Conservation (phyloP, 2,797 vertebrate genomes). For the Gambelia wislizenii region DNA sequence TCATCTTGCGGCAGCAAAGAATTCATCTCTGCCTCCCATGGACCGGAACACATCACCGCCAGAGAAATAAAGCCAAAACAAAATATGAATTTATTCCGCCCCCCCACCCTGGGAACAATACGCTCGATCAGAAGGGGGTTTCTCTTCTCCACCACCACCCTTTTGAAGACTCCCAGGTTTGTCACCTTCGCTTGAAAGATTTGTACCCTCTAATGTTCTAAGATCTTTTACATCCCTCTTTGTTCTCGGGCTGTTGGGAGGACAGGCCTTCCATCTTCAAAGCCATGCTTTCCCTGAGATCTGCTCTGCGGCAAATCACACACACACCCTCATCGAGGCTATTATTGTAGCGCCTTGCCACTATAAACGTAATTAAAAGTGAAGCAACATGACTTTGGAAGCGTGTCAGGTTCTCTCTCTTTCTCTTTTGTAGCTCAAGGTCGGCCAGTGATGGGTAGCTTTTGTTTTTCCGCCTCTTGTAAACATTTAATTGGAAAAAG, state of each 20-base stretch:
- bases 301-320: background rate
- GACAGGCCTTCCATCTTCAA: background rate
- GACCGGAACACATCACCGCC: fast-evolving
- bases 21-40: fast-evolving
- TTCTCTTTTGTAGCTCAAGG: slow-evolving; percentile 11
- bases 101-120: background rate
- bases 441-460: background rate
- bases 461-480: background rate
- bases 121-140: background rate
- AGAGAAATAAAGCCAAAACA: background rate
- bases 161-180: too few species aligned
- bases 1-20: fast-evolving
- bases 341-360: background rate
- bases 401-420: background rate
- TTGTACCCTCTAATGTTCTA: background rate
- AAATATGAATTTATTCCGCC: background rate
- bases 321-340: background rate
- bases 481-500: background rate
- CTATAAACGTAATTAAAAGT: slow-evolving; percentile 10
- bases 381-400: background rate
- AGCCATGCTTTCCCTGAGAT: background rate
- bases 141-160: too few species aligned
- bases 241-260: background rate
- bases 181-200: background rate
- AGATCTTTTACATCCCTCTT: background rate